Conservation (phyloP, 2,888 invertebrate species). For the Noctuana brunneofusca region DNA sequence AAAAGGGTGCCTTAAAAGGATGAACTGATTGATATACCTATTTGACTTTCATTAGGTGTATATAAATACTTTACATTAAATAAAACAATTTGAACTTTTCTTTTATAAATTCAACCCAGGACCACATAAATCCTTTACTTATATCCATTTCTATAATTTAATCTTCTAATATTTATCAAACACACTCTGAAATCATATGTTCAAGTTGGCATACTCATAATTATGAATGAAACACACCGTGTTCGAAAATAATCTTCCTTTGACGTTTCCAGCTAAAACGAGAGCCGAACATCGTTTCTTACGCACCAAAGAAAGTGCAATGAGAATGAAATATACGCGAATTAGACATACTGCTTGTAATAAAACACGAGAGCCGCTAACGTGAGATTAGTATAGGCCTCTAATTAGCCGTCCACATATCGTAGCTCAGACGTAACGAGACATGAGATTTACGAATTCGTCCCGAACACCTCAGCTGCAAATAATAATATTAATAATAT, state of each 20-base stretch:
- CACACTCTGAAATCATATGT: not conserved
- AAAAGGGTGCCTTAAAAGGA: too few relatives aligned
- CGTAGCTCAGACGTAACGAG: not conserved
- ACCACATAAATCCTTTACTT: not conserved
- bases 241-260: not conserved
- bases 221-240: not conserved
- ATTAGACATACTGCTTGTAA: not conserved
- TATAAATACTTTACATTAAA: too few relatives aligned
- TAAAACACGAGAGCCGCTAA: not conserved
- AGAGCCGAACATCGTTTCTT: not conserved
- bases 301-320: slow-evolving; percentile 14
- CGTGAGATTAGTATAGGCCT: slow-evolving; percentile 1
- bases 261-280: not conserved
- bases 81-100: too few relatives aligned
- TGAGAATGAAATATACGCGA: slow-evolving; percentile 9
- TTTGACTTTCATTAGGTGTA: too few relatives aligned
- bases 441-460: not conserved
- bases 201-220: not conserved
- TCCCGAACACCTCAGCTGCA: not conserved
- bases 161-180: not conserved
- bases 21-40: too few relatives aligned
- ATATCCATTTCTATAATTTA: not conserved
- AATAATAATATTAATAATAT: not conserved
- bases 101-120: too few relatives aligned
- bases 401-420: slow-evolving; percentile 13